Evolutionary conservation across 2,888 invertebrate genomes (phyloP), one percentile per base, ranked within the genome.

Genomic region (Hylaea fasciaria): DNA sequence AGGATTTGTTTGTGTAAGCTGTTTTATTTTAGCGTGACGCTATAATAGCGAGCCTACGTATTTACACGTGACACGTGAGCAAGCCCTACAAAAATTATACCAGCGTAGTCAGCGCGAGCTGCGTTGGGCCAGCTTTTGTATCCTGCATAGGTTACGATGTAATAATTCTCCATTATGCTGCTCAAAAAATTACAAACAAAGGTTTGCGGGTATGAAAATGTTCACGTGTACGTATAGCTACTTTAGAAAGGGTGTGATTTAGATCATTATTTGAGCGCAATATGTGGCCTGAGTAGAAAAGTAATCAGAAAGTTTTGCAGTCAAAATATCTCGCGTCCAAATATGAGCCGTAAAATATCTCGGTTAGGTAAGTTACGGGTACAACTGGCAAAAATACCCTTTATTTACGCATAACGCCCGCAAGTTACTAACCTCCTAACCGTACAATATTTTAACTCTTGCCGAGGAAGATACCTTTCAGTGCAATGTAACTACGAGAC

Each of bases 1-100:
- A 78, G 76, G 74, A 82, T 82, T 82, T 80, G 80, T 81, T 84
- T 80, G 77, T 79, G 76, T 71, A 74, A 77, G 69, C 77, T 81
- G 73, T 78, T 80, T 80, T 81, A 73, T 81, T 77, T 73, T 65
- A 67, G 71, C 69, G 72, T 77, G 70, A 66, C 65, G 64, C 57
- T 69, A 65, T 54, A 22, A 22, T 22, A 22, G 22, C 22, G 22
- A 16, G 37, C 16, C 16, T 45, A 45, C 13, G 29, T 39, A 2
- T 29, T 29, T 10, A 4, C 40, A 16, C 39, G 41, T 22, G 22
- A 5, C 22, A 5, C 22, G 22, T 22, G 22, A 22, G 22, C 22
- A 22, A 2, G 3, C 5, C 22, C 22, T 5, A 35, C 9, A 8
- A 35, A 35, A 35, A 35, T 35, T 5, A 22, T 5, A 22, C 5